phyloP scores from a whole-genome alignment of 30 jellyfish, hydroid and myxozoan genomes.

The Catostylus mosaicus region DNA sequence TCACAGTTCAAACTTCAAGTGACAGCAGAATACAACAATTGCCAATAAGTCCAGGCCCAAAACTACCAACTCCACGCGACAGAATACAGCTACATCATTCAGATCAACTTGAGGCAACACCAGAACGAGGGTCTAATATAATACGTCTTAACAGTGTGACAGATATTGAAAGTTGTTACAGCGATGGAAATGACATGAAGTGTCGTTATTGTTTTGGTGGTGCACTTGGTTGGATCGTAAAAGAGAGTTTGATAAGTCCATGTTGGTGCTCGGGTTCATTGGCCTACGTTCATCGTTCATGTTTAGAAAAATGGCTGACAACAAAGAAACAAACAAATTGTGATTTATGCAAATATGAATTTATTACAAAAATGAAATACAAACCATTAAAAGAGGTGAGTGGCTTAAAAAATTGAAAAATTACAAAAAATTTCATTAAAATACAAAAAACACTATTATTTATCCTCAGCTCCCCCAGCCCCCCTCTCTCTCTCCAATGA shows the following conservation, averaged over 20 bases:
- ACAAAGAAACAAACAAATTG: conserved; percentile 64
- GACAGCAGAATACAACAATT: conserved; percentile 35
- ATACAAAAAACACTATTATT: too few relatives aligned
- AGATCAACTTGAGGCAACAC: conserved; percentile 25
- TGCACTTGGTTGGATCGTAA: conserved; percentile 62
- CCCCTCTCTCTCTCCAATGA: too few relatives aligned
- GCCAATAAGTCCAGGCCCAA: conserved; percentile 4
- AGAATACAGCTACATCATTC: neutral
- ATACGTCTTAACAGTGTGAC: conserved; percentile 24
- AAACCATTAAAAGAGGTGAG: conserved; percentile 74
- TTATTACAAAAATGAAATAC: conserved; percentile 49
- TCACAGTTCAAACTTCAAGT: conserved; percentile 44
- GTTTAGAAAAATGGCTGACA: conserved; percentile 90
- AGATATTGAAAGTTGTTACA: conserved; percentile 44
- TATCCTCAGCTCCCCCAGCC: too few relatives aligned
- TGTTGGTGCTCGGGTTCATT: conserved; percentile 85
- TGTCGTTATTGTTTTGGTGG: conserved; percentile 89
- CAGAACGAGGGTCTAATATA: conserved; percentile 39
- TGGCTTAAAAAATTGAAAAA: too few relatives aligned
- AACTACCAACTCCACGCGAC: neutral
- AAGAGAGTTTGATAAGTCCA: conserved; percentile 74
- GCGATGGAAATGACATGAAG: conserved; percentile 49
- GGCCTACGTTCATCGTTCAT: conserved; percentile 79
- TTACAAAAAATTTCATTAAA: too few relatives aligned
- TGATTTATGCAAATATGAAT: conserved; percentile 79